Evolutionary conservation across 2,113 vertebrate species (phyloP).

Genomic region (Tragelaphus buxtoni): DNA sequence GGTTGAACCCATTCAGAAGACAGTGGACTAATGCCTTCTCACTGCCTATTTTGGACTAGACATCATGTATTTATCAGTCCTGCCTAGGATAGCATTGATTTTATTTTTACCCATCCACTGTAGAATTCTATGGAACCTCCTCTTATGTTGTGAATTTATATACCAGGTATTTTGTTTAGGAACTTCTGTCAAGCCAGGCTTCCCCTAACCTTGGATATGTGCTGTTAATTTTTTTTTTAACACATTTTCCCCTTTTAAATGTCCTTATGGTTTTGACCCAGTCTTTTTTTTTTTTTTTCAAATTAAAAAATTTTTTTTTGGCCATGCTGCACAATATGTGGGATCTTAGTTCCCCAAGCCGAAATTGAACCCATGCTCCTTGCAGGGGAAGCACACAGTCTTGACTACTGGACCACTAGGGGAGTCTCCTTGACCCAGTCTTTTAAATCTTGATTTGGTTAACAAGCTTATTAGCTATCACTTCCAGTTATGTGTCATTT

Average conservation of each 20-base stretch:
- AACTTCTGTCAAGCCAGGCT: background rate
- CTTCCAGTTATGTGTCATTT: background rate
- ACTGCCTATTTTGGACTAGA: background rate
- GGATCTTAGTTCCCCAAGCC: background rate
- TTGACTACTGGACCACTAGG: background rate
- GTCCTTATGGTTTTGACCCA: background rate
- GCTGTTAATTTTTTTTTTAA: background rate
- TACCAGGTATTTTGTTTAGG: background rate
- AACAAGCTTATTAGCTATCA: background rate
- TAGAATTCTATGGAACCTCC: background rate
- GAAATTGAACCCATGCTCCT: background rate
- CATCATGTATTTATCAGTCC: background rate
- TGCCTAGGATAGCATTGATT: background rate
- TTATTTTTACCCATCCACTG: background rate
- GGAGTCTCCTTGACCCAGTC: background rate
- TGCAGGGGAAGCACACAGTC: background rate
- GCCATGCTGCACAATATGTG: background rate
- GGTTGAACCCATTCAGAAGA: background rate
- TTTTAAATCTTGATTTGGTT: slow-evolving; percentile 3
- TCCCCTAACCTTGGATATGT: background rate
- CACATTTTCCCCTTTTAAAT: background rate
- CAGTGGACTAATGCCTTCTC: background rate
- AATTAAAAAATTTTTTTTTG: background rate
- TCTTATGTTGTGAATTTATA: slow-evolving; percentile 15
- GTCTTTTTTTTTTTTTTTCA: background rate